Evolutionary conservation across 2,888 invertebrate genomes (phyloP).

Genomic region (Halictus ligatus): DNA sequence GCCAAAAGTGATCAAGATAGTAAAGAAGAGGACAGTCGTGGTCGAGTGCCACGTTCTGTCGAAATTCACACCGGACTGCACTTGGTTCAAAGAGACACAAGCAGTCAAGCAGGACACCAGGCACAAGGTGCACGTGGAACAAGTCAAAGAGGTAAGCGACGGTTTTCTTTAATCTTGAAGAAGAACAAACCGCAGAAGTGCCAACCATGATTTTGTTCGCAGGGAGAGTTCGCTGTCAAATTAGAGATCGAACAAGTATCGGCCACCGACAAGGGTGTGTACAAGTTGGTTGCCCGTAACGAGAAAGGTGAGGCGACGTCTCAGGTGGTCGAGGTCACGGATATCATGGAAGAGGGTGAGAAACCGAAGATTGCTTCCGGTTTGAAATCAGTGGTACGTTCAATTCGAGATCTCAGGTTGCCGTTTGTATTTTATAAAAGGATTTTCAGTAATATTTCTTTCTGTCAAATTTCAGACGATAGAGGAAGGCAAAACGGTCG

Average conservation of each 20-base stretch:
- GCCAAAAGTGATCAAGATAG: constrained; percentile 95
- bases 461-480: constrained; percentile 85
- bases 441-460: not conserved
- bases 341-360: constrained; percentile 91
- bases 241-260: constrained; percentile 94
- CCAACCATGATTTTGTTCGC: constrained; percentile 52
- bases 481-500: constrained; percentile 91
- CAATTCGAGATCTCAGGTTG: not conserved
- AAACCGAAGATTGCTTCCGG: constrained; percentile 93
- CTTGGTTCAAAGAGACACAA: constrained; percentile 95
- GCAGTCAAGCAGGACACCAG: constrained; percentile 92
- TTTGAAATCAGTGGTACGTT: constrained; percentile 90
- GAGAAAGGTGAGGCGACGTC: constrained; percentile 97
- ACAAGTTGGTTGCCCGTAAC: constrained; percentile 95
- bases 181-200: not conserved
- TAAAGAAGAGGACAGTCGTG: constrained; percentile 96
- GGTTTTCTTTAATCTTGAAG: not conserved
- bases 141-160: constrained; percentile 89
- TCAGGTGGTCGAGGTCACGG: constrained; percentile 93
- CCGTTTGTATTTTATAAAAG: not conserved
- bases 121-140: constrained; percentile 91
- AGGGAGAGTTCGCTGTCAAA: constrained; percentile 96
- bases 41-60: constrained; percentile 97
- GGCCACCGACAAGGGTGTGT: constrained; percentile 93
- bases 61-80: constrained; percentile 96